Percentiles rank a stretch among this genome's conserved stretches.
These are phyloP conservation scores for Polymixis lichenea DNA, from an alignment of 2,888 invertebrate genomes.

Conservation along the genomic window DNA sequence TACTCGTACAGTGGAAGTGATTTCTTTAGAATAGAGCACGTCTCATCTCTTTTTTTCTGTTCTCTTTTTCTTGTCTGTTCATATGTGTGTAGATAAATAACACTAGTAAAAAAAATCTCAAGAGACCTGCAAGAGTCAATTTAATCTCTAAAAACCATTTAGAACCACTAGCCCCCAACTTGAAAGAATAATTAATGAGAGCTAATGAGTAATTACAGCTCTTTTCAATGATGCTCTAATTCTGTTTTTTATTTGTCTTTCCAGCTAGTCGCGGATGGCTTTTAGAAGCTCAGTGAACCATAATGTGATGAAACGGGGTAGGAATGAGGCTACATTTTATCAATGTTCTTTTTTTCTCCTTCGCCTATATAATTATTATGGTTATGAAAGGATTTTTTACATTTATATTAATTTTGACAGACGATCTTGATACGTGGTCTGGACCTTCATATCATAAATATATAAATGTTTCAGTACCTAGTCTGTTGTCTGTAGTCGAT, in stretches of 20 bases:
- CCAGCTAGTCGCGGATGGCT: conserved; percentile 21
- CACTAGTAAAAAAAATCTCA: too few relatives aligned
- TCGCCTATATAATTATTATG: not conserved
- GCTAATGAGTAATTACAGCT: conserved; percentile 20
- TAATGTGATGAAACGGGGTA: conserved; percentile 26
- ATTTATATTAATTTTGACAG: too few relatives aligned
- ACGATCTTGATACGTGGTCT: too few relatives aligned
- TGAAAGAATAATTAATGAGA: not conserved
- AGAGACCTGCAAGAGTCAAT: not conserved
- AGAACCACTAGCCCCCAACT: not conserved
- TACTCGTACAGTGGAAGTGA: too few relatives aligned
- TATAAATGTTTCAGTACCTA: too few relatives aligned
- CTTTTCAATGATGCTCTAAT: not conserved
- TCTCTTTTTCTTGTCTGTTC: too few relatives aligned
- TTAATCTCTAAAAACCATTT: not conserved
- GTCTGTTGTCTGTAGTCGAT: not conserved
- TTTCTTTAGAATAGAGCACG: too few relatives aligned
- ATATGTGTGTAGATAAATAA: too few relatives aligned
- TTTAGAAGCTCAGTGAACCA: conserved; percentile 45
- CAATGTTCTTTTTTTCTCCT: not conserved
- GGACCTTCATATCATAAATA: too few relatives aligned
- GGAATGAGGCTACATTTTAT: not conserved
- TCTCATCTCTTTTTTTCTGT: too few relatives aligned
- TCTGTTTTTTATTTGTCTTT: conserved; percentile 6
- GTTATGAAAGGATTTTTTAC: not conserved